These are phyloP conservation scores for Neoascia interrupta DNA, from an alignment of 2,888 invertebrate species.

Conservation along the genomic window DNA sequence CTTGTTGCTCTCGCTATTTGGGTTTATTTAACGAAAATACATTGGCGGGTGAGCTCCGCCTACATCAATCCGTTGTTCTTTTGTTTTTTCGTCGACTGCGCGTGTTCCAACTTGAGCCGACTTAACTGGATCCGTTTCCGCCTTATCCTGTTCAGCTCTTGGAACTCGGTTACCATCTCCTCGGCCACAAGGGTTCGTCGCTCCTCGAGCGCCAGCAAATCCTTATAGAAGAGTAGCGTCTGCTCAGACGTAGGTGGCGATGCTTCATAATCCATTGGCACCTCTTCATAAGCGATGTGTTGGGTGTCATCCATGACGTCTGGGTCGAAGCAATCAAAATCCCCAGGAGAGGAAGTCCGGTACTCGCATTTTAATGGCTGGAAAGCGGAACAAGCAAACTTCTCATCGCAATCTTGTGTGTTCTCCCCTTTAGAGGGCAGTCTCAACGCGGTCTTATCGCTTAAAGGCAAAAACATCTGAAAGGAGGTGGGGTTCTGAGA, in stretches of 20 bases:
- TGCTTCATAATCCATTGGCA: not conserved
- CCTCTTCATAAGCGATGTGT: not conserved
- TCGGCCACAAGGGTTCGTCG: slow-evolving; percentile 43
- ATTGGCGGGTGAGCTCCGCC: not conserved
- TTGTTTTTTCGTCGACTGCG: not conserved
- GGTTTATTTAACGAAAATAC: slow-evolving; percentile 37
- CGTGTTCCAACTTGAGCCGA: slow-evolving; percentile 6
- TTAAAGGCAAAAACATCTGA: too few relatives aligned
- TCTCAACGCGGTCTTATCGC: too few relatives aligned
- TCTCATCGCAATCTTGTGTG: too few relatives aligned
- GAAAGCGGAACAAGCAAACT: too few relatives aligned
- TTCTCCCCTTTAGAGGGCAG: too few relatives aligned
- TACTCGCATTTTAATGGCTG: too few relatives aligned
- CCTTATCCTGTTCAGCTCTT: slow-evolving; percentile 20
- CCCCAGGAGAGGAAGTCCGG: too few relatives aligned
- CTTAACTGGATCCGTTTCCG: slow-evolving; percentile 28
- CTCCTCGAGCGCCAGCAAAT: slow-evolving; percentile 36
- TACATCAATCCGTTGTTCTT: not conserved
- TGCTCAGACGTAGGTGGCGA: not conserved
- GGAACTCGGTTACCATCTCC: slow-evolving; percentile 3
- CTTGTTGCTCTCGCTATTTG: slow-evolving; percentile 41
- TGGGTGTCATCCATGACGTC: too few relatives aligned
- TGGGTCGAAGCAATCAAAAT: too few relatives aligned
- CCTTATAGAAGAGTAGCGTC: not conserved
- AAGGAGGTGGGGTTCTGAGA: too few relatives aligned